Percentiles rank a stretch among this genome's conserved stretches.
Evolutionary conservation across 2,888 invertebrate species (phyloP).

Genomic region (Zaprionus bogoriensis): DNA sequence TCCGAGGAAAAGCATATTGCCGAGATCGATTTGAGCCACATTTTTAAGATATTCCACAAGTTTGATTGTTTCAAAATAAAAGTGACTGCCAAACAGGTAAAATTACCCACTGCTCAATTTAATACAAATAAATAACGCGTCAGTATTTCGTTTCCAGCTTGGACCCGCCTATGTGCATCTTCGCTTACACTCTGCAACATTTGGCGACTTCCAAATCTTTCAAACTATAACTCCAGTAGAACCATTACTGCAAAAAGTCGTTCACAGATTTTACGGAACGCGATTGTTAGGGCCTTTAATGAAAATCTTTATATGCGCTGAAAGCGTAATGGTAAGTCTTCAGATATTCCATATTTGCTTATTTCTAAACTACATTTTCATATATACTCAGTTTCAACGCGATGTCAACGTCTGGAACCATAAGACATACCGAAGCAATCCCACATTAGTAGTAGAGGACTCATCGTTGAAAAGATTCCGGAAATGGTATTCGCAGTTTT

Average conservation of each 20-base stretch:
- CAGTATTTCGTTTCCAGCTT: conserved; percentile 82
- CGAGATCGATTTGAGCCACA: conserved; percentile 27
- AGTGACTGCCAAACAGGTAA: conserved; percentile 32
- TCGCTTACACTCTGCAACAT: conserved; percentile 84
- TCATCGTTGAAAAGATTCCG: conserved; percentile 88
- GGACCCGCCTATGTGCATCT: conserved; percentile 92
- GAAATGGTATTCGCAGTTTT: conserved; percentile 93
- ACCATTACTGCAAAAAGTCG: conserved; percentile 89
- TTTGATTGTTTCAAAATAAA: conserved; percentile 23
- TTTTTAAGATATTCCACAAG: conserved; percentile 28
- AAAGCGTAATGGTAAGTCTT: conserved; percentile 86
- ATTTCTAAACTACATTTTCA: neutral
- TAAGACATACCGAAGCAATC: conserved; percentile 89
- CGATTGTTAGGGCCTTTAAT: conserved; percentile 86
- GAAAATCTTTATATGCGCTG: conserved; percentile 87
- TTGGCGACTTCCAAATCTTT: conserved; percentile 86
- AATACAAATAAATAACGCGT: neutral
- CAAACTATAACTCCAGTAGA: conserved; percentile 92
- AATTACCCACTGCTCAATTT: neutral
- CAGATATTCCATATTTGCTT: neutral
- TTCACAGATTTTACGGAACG: conserved; percentile 90
- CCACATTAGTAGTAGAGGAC: conserved; percentile 90
- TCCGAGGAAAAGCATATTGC: conserved; percentile 31
- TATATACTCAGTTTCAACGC: conserved; percentile 88
- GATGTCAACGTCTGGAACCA: conserved; percentile 95